Evolutionary conservation across 2,888 invertebrate genomes (phyloP).

Genomic region (Stenoptilia bipunctidactyla): DNA sequence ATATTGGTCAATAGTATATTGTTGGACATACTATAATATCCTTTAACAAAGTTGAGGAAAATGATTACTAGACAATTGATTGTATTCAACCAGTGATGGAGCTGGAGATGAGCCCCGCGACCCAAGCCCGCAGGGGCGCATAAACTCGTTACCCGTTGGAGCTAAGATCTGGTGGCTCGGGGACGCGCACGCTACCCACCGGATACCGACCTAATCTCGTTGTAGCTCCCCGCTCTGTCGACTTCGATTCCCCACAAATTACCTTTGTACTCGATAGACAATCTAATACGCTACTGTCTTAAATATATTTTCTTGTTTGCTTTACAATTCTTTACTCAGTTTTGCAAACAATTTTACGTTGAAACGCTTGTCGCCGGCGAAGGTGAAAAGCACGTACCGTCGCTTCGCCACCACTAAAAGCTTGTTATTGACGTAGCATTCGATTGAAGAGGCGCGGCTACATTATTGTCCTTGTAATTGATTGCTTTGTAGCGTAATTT

Average conservation of each 20-base stretch:
- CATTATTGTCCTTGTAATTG: constrained; percentile 65
- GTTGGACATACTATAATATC: not conserved
- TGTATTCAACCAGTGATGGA: constrained; percentile 45
- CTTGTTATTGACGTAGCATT: constrained; percentile 67
- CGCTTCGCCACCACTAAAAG: constrained; percentile 57
- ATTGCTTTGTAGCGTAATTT: constrained; percentile 71
- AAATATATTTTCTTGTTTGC: constrained; percentile 17
- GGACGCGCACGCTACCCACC: constrained; percentile 34
- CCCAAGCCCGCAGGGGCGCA: constrained; percentile 65
- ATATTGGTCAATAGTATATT: no score
- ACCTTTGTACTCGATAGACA: constrained; percentile 56
- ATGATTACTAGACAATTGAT: constrained; percentile 36
- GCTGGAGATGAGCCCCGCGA: constrained; percentile 47
- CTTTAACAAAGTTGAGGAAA: constrained; percentile 10
- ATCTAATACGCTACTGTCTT: constrained; percentile 45
- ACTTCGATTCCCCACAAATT: constrained; percentile 56
- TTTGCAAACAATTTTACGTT: not conserved
- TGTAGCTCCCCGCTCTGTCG: constrained; percentile 52
- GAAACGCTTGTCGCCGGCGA: constrained; percentile 18
- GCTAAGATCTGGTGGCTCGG: constrained; percentile 37
- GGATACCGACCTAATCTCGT: constrained; percentile 59
- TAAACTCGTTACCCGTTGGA: constrained; percentile 69
- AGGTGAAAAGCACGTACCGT: constrained; percentile 42
- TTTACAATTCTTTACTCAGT: not conserved
- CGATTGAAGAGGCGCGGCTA: constrained; percentile 55